phyloP scores from a whole-genome alignment of 2,888 invertebrate species.

The Drosophila maculinotata region DNA sequence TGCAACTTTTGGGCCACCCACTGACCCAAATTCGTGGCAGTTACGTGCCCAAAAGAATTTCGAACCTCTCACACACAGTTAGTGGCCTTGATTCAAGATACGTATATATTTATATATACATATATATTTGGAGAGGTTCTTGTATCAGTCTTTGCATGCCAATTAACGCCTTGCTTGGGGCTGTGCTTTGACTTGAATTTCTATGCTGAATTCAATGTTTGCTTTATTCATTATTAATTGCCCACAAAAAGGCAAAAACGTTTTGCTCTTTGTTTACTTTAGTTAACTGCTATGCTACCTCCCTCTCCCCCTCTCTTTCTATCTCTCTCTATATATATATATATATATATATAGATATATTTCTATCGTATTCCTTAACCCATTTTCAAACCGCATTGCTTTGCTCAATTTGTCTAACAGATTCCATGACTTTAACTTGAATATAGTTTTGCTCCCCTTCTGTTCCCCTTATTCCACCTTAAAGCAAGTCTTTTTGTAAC shows the following conservation, averaged over 20 bases:
- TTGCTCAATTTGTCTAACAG: slow-evolving; percentile 43
- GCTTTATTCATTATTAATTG: slow-evolving; percentile 60
- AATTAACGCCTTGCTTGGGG: slow-evolving; percentile 64
- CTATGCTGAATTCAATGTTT: slow-evolving; percentile 43
- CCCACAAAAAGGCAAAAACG: slow-evolving; percentile 47
- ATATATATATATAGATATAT: too few relatives aligned
- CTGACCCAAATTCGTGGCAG: slow-evolving; percentile 69
- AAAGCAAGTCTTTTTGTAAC: slow-evolving; percentile 67
- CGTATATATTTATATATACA: neutral
- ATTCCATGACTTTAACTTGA: slow-evolving; percentile 51
- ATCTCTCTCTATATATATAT: too few relatives aligned
- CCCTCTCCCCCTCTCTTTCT: neutral
- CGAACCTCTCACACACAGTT: slow-evolving; percentile 2
- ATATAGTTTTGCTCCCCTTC: slow-evolving; percentile 10
- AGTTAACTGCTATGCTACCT: slow-evolving; percentile 2
- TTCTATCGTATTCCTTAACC: slow-evolving; percentile 43
- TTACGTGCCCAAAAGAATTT: slow-evolving; percentile 63
- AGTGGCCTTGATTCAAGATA: slow-evolving; percentile 36
- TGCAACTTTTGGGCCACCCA: slow-evolving; percentile 59
- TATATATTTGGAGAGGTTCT: neutral
- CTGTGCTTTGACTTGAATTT: slow-evolving; percentile 38
- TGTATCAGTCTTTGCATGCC: slow-evolving; percentile 46
- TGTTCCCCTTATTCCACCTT: slow-evolving; percentile 29
- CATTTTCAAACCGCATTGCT: slow-evolving; percentile 47
- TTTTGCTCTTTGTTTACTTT: slow-evolving; percentile 29